Percentiles rank a stretch among this genome's conserved stretches.
These are phyloP conservation scores for Leucozona laternaria DNA, from an alignment of 2,888 invertebrate genomes.

Conservation along the genomic window DNA sequence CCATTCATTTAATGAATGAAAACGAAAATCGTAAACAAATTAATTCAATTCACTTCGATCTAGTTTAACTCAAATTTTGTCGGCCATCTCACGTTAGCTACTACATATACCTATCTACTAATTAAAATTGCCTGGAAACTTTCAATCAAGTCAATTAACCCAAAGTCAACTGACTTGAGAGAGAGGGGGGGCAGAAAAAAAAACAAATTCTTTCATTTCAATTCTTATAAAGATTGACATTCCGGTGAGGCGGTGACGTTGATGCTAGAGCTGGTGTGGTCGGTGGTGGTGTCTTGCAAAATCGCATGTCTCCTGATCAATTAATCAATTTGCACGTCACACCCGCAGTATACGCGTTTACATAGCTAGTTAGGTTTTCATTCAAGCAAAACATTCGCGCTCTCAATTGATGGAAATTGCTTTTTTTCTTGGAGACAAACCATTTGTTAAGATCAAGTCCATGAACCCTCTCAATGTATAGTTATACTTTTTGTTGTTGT, in stretches of 20 bases:
- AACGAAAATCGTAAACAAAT: constrained; percentile 52
- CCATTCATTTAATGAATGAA: constrained; percentile 36
- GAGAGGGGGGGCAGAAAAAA: neutral
- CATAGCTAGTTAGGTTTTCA: constrained; percentile 10
- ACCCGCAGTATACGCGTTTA: neutral
- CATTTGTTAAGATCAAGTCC: constrained; percentile 69
- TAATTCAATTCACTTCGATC: constrained; percentile 68
- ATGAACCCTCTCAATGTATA: constrained; percentile 42
- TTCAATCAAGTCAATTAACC: constrained; percentile 74
- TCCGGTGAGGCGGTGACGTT: neutral
- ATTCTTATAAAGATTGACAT: neutral
- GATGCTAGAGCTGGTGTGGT: too few species aligned
- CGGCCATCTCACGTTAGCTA: neutral
- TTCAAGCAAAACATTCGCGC: constrained; percentile 35
- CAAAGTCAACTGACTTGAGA: constrained; percentile 66
- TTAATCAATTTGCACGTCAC: constrained; percentile 72
- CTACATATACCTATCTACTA: too few species aligned
- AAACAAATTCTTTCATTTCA: constrained; percentile 12
- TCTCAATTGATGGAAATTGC: constrained; percentile 66
- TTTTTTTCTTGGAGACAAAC: constrained; percentile 37
- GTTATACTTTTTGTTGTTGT: neutral
- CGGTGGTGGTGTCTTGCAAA: neutral
- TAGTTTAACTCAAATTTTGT: constrained; percentile 55
- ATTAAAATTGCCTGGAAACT: constrained; percentile 68
- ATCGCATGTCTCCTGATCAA: constrained; percentile 61